These are phyloP conservation scores for Cephalopholis sonnerati DNA, from an alignment of 2,113 vertebrate species.

Conservation along the genomic window DNA sequence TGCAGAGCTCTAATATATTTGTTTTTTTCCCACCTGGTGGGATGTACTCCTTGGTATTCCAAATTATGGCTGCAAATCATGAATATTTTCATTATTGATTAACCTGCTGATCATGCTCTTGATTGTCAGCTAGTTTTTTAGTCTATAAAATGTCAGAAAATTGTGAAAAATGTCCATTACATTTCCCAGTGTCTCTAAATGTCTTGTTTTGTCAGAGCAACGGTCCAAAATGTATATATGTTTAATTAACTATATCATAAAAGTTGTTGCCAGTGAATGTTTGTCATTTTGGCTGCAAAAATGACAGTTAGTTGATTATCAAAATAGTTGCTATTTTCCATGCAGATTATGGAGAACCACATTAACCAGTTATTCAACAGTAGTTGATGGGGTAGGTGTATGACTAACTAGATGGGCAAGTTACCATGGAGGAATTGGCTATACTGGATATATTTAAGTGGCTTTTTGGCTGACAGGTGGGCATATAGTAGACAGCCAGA, in stretches of 20 bases:
- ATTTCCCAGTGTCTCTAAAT: background rate
- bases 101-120: background rate
- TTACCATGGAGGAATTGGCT: too few species aligned
- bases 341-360: too few species aligned
- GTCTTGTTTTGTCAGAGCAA: background rate
- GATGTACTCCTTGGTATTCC: background rate
- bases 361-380: too few species aligned
- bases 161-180: background rate
- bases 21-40: background rate
- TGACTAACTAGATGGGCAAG: too few species aligned
- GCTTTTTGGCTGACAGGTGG: too few species aligned
- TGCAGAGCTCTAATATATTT: background rate
- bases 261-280: background rate
- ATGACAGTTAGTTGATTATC: background rate
- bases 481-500: too few species aligned
- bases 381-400: too few species aligned
- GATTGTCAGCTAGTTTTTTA: background rate
- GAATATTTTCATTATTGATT: background rate
- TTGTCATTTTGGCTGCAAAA: too few species aligned
- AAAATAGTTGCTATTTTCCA: background rate
- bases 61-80: background rate
- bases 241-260: background rate
- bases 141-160: background rate
- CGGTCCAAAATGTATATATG: background rate
- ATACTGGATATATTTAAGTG: too few species aligned